These are phyloP conservation scores for Scrobipalpa costella DNA, from an alignment of 2,888 invertebrate genomes.

Conservation along the genomic window DNA sequence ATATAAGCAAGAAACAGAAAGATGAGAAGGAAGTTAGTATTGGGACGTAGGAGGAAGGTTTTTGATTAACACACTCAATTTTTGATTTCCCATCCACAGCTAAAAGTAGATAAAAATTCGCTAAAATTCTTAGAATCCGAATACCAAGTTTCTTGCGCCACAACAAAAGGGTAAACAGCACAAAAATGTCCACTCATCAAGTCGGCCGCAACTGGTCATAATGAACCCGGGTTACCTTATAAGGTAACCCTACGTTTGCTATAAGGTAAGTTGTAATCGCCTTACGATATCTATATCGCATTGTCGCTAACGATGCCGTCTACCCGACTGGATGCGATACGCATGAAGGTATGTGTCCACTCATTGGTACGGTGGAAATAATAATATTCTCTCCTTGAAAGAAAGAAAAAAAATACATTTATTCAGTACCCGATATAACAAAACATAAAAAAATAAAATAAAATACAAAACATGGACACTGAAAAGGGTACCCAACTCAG, in stretches of 20 bases:
- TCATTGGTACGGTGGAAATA: neutral
- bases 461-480: too few relatives aligned
- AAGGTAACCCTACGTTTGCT: slow-evolving; percentile 61
- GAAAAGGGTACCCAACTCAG: too few relatives aligned
- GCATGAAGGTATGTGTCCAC: neutral
- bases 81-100: neutral
- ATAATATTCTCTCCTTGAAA: neutral
- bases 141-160: neutral
- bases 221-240: slow-evolving; percentile 59
- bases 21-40: neutral
- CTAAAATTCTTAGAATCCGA: neutral
- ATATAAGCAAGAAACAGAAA: too few relatives aligned
- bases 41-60: too few relatives aligned
- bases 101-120: neutral
- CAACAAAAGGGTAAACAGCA: slow-evolving; percentile 20
- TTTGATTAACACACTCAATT: neutral
- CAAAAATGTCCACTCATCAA: slow-evolving; percentile 23
- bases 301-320: slow-evolving; percentile 61
- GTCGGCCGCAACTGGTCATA: slow-evolving; percentile 39
- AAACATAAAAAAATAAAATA: too few relatives aligned
- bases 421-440: too few relatives aligned
- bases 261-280: slow-evolving; percentile 50
- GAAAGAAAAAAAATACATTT: too few relatives aligned
- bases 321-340: slow-evolving; percentile 28
- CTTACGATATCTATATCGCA: slow-evolving; percentile 65